A percentile compares a stretch with the other conserved stretches of the same genome.
Conservation (phyloP, 53 echinoderm and acorn worm genomes). For the Pentamera pediparva region DNA sequence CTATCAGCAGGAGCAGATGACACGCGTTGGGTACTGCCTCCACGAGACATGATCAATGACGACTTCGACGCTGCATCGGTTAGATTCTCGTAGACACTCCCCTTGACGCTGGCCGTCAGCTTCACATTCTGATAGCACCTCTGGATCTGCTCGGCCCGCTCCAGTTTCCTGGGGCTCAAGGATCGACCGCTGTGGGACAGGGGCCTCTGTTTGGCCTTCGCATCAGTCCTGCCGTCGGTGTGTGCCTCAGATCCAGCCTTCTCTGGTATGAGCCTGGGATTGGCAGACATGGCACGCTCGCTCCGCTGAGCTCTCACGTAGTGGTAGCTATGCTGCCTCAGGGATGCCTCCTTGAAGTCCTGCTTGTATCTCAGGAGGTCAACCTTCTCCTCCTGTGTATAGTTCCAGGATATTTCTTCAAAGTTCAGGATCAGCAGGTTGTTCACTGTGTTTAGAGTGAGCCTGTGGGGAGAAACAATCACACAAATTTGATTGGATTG, state of each 20-base stretch:
- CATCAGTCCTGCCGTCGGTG: neutral
- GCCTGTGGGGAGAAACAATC: constrained; percentile 34
- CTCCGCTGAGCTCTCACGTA: constrained; percentile 82
- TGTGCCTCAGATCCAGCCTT: constrained; percentile 16
- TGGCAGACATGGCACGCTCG: constrained; percentile 69
- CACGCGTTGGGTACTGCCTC: neutral
- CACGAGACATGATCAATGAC: neutral
- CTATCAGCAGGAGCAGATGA: too few relatives aligned
- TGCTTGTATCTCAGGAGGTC: constrained; percentile 87
- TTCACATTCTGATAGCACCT: constrained; percentile 53
- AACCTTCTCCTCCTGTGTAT: constrained; percentile 82
- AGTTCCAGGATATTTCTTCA: constrained; percentile 95
- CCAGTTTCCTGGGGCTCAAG: constrained; percentile 55
- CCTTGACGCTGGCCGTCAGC: constrained; percentile 68
- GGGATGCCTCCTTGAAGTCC: constrained; percentile 78
- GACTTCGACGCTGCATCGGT: constrained; percentile 13
- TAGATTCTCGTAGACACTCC: constrained; percentile 80
- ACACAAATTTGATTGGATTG: too few relatives aligned
- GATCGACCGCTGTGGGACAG: constrained; percentile 70
- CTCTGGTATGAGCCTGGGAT: constrained; percentile 78
- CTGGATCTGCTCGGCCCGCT: constrained; percentile 59
- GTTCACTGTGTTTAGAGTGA: constrained; percentile 88
- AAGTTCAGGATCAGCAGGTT: constrained; percentile 87
- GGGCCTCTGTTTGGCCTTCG: constrained; percentile 4
- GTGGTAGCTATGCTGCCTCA: constrained; percentile 74